Evolutionary conservation across 2,113 vertebrate genomes (phyloP), one percentile per base, ranked within the genome.

Genomic region (Pogona vitticeps): DNA sequence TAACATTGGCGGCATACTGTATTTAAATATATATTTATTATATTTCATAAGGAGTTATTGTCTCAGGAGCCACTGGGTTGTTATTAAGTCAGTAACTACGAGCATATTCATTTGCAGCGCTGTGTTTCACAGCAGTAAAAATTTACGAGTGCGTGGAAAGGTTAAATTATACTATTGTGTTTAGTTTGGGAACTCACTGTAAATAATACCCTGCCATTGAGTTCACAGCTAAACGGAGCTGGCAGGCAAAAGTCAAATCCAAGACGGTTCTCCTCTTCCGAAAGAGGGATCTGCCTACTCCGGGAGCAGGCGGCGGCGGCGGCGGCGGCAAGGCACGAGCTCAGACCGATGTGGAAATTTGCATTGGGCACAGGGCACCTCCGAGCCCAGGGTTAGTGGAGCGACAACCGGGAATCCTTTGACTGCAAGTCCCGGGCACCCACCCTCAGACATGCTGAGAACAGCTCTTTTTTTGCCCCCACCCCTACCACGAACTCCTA

Each of bases 21-120:
- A 96, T 96, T 97, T 96, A 97, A 97, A 97, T 96, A 94, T 91
- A 91, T 95, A 96, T 97, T 96, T 97, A 96, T 96, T 95, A 95
- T 96, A 96, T 97, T 97, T 96, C 95, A 95, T 95, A 96, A 96
- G 96, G 95, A 97, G 93, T 96, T 95, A 97, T 96, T 96, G 96
- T 97, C 96, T 95, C 95, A 84, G 95, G 92, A 97, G 95, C 96
- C 95, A 95, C 90, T 76, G 88, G 93, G 91, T 92, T 94, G 95
- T 95, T 94, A 95, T 95, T 93, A 95, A 96, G 95, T 94, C 91
- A 82, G 94, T 91, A 95, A 94, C 94, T 84, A 94, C 80, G 93
- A 90, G 91, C 93, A 81, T 87, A 88, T 95, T 95, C 95, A 90
- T 95, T 96, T 96, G 94, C 94, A 94, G 95, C 75, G 90, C 94